These are phyloP conservation scores for Phenganax stokvisi DNA, from an alignment of 92 coral and sea anemone genomes.

Conservation along the genomic window DNA sequence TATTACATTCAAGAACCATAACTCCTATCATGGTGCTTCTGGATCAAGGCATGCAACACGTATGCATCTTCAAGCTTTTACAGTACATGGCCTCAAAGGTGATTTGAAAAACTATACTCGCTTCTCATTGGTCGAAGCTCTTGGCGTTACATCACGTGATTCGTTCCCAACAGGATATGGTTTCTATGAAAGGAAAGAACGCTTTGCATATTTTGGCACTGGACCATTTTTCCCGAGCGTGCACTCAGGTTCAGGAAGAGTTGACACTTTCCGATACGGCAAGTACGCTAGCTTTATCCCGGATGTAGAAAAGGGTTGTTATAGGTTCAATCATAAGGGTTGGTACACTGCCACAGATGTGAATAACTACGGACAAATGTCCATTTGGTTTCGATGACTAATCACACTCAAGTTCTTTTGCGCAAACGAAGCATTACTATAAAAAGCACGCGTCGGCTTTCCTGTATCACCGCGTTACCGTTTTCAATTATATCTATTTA, in stretches of 20 bases:
- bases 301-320: conserved; percentile 10
- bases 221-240: conserved; percentile 44
- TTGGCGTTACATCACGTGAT: conserved; percentile 40
- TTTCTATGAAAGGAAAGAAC: conserved; percentile 22
- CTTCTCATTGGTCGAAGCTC: conserved; percentile 40
- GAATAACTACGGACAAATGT: conserved; percentile 38
- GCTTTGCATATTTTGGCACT: conserved; percentile 1
- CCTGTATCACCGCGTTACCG: too few species aligned
- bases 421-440: too few species aligned
- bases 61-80: conserved; percentile 40
- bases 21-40: conserved; percentile 34
- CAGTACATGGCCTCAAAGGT: conserved; percentile 36
- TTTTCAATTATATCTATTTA: not conserved
- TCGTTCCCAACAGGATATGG: conserved; percentile 39
- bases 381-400: conserved; percentile 36
- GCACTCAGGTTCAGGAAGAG: conserved; percentile 31
- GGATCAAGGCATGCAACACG: conserved; percentile 1
- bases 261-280: conserved; percentile 9
- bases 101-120: conserved; percentile 21
- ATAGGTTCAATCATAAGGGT: conserved; percentile 1
- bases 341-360: conserved; percentile 5
- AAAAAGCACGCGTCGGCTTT: too few species aligned
- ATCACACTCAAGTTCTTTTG: not conserved
- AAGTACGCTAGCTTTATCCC: not conserved
- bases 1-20: conserved; percentile 38